phyloP scores from a whole-genome alignment of 2,797 vertebrate genomes.

The Liasis olivaceus region DNA sequence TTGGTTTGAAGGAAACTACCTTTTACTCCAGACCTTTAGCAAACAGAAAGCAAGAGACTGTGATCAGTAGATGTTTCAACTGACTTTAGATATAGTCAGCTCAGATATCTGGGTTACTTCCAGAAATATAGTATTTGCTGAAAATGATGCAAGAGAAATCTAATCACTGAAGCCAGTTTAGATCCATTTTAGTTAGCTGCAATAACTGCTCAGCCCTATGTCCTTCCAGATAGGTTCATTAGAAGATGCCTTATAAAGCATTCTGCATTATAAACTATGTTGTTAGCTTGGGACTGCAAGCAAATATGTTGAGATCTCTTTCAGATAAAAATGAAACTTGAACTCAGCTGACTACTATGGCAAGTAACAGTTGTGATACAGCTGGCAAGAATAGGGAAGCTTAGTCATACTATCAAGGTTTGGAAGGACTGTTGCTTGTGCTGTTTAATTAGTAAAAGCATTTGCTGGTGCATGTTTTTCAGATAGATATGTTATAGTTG shows the following conservation, averaged over 20 bases:
- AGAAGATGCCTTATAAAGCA: not conserved
- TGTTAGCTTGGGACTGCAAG: not conserved
- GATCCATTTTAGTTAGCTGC: not conserved
- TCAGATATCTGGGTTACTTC: not conserved
- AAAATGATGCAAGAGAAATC: not conserved
- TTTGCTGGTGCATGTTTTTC: slow-evolving; percentile 43
- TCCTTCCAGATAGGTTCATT: not conserved
- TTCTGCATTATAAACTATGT: not conserved
- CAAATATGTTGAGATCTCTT: not conserved
- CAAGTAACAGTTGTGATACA: not conserved
- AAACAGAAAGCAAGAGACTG: not conserved
- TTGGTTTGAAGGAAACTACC: not conserved
- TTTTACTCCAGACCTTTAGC: not conserved
- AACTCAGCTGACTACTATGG: not conserved
- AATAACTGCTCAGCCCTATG: not conserved
- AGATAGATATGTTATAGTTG: slow-evolving; percentile 90
- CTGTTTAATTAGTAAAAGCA: slow-evolving; percentile 39
- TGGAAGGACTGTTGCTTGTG: slow-evolving; percentile 35
- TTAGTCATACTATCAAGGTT: not conserved
- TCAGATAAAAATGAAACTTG: not conserved
- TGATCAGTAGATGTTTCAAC: not conserved
- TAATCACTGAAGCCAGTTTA: not conserved
- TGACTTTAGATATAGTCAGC: not conserved
- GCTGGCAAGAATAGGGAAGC: not conserved
- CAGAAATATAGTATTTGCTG: not conserved